phyloP scores from a whole-genome alignment of 2,113 vertebrate species.

The Aplodontia rufa region DNA sequence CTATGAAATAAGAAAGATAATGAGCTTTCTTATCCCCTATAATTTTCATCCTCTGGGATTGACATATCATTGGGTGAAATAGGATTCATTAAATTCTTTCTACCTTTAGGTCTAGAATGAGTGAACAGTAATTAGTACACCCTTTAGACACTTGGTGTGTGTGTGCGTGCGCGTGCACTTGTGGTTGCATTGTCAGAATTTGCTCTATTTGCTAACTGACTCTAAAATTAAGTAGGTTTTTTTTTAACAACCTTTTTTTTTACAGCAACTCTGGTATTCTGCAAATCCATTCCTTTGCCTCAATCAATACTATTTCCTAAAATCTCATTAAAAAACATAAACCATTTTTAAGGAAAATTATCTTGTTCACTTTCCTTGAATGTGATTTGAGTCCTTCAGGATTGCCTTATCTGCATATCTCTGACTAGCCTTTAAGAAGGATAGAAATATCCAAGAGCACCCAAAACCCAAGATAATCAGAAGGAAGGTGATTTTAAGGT shows the following conservation, averaged over 20 bases:
- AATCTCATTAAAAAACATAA: background rate
- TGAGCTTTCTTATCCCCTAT: background rate
- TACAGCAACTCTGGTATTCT: background rate
- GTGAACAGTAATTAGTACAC: background rate
- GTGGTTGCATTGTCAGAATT: background rate
- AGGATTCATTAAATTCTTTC: background rate
- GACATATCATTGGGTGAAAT: background rate
- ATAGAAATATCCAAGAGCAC: background rate
- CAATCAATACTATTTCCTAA: background rate
- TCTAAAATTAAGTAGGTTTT: background rate
- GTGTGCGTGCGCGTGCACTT: background rate
- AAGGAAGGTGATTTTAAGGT: background rate
- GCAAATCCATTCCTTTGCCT: background rate
- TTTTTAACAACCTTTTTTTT: background rate
- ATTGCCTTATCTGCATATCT: background rate
- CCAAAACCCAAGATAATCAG: background rate
- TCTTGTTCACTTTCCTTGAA: background rate
- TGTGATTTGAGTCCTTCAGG: background rate
- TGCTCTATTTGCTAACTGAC: background rate
- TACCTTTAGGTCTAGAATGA: background rate
- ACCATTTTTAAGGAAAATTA: background rate
- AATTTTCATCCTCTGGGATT: background rate
- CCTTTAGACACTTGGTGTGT: no score
- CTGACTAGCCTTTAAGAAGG: background rate
- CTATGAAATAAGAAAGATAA: conserved; percentile 43